A percentile compares a stretch with the other conserved stretches of the same genome.
These are phyloP conservation scores for Caenorhabditis japonica DNA, from an alignment of 2,888 invertebrate genomes.

Conservation along the genomic window DNA sequence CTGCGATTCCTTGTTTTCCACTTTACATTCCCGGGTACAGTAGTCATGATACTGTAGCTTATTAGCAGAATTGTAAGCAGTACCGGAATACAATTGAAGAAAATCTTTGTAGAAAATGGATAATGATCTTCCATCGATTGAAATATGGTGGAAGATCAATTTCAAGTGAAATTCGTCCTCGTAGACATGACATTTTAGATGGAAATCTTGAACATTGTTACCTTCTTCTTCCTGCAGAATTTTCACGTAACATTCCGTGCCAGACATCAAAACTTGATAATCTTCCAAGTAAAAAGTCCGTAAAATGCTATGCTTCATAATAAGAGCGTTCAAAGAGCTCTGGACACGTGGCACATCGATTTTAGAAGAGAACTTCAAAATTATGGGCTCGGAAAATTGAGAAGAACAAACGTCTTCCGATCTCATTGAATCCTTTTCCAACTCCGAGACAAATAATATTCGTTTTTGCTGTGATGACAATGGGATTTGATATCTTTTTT, in stretches of 20 bases:
- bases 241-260: too few relatives aligned
- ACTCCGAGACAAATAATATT: conserved; percentile 23
- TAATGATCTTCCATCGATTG: conserved; percentile 58
- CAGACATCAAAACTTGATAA: too few relatives aligned
- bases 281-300: conserved; percentile 13
- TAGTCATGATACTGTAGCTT: conserved; percentile 20
- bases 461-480: conserved; percentile 50
- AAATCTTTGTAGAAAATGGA: conserved; percentile 54
- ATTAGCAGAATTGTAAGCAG: background rate
- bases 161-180: too few relatives aligned
- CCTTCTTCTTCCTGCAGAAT: too few relatives aligned
- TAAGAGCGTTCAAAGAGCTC: conserved; percentile 11
- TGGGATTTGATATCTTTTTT: conserved; percentile 16
- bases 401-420: background rate
- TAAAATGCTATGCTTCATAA: conserved; percentile 24
- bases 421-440: background rate
- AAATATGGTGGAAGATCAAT: conserved; percentile 59
- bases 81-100: conserved; percentile 5
- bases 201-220: too few relatives aligned
- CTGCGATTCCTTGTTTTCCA: background rate
- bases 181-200: too few relatives aligned
- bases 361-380: conserved; percentile 1
- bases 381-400: conserved; percentile 36
- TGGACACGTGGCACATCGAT: background rate
- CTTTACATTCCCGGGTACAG: conserved; percentile 1